Evolutionary conservation across 2,113 vertebrate genomes (phyloP).

Genomic region (Cyanistes caeruleus): DNA sequence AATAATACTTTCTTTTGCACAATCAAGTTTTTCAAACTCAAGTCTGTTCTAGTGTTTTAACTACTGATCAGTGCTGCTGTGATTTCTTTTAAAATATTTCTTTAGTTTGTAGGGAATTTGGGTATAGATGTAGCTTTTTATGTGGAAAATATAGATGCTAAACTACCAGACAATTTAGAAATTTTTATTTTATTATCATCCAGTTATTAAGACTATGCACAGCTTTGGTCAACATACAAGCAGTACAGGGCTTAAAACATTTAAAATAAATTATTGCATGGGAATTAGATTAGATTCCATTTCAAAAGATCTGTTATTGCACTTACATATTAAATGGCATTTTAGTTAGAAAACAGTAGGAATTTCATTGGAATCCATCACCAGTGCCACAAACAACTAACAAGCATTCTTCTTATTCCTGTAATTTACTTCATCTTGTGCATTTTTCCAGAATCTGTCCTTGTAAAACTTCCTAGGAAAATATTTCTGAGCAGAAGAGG

Average conservation of each 20-base stretch:
- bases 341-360: background rate
- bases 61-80: background rate
- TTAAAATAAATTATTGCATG: background rate
- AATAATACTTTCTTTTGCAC: background rate
- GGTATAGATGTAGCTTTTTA: background rate
- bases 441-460: background rate
- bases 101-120: background rate
- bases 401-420: background rate
- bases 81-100: background rate
- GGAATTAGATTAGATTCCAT: background rate
- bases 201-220: background rate
- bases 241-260: background rate
- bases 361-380: background rate
- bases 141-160: background rate
- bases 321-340: background rate
- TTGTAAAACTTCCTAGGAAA: fast-evolving
- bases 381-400: background rate
- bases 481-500: background rate
- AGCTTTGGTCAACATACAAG: background rate
- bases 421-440: background rate
- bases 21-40: background rate
- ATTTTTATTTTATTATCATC: background rate
- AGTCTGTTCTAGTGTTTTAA: background rate
- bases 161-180: background rate
- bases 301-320: background rate